Evolutionary conservation across 2,888 invertebrate species (phyloP), one percentile per base, ranked within the genome.

Genomic region (Melanargia galathea): DNA sequence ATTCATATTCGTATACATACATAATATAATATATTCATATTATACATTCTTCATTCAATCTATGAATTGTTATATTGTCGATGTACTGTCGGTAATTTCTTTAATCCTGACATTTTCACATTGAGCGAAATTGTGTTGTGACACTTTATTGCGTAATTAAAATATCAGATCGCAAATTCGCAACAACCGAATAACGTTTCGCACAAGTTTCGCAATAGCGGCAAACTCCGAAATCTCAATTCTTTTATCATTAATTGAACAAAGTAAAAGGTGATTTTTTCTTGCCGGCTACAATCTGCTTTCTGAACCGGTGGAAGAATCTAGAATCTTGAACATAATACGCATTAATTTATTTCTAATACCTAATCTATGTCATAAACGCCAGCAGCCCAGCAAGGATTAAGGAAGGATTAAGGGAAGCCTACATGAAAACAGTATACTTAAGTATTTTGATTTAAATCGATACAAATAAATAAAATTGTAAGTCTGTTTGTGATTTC

Each of bases 131-230:
- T 24, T n/a, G n/a, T n/a, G 20, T 35, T 45, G 43, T 51, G 49
- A 56, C 61, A 60, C 43, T 30, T 52, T 46, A 46, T 59, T 66
- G 63, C 59, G 66, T 69, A 69, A 68, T 57, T 16, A 40, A 20
- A 59, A 45, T 45, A 46, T 48, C 60, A 52, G 52, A 52, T 35
- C 43, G 38, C 38, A 38, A 38, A 38, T 38, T 30, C 48, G 51
- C 51, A 20, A 33, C 84, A 52, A 35, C 52, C 33, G 35, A 52
- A 18, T 51, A 20, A 20, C 33, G 33, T 51, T 51, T 51, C 10
- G 52, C 52, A 82, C 11, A 20, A 18, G 33, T 51, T 51, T 51
- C 10, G 52, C 52, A 82, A 82, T 84, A 85, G 80, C 75, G 77
- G 71, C 60, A 61, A 77, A 75, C 76, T 80, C 35, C 16, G 26